phyloP scores from a whole-genome alignment of 2,888 invertebrate genomes.

The Stramonita haemastoma region DNA sequence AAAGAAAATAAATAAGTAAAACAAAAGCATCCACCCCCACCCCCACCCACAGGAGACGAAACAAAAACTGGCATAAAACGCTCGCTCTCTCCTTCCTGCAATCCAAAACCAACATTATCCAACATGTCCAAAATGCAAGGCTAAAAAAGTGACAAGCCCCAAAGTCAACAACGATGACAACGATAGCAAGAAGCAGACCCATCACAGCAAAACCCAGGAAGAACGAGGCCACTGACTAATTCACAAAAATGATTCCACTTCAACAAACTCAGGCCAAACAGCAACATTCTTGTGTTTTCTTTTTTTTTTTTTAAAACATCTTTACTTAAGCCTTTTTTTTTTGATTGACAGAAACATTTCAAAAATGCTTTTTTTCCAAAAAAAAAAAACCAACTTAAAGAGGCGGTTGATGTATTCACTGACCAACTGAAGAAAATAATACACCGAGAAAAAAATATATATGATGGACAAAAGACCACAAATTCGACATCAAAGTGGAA shows the following conservation, averaged over 20 bases:
- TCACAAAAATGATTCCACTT: not conserved
- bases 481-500: not conserved
- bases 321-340: not conserved
- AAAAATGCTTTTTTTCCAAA: not conserved
- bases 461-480: not conserved
- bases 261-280: too few species aligned
- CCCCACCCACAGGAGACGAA: not conserved
- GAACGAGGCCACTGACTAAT: not conserved
- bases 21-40: not conserved
- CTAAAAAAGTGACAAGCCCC: not conserved
- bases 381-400: not conserved
- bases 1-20: not conserved
- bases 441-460: not conserved
- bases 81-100: not conserved
- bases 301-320: not conserved
- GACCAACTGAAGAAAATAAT: conserved; percentile 1
- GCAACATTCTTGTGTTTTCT: too few species aligned
- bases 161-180: conserved; percentile 6
- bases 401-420: not conserved
- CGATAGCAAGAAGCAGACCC: conserved; percentile 17
- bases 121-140: not conserved
- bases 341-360: not conserved
- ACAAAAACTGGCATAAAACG: not conserved
- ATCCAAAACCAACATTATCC: not conserved
- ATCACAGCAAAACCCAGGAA: not conserved